Base-by-base conservation (phyloP, 2,113 vertebrate genomes). In the Myotis lucifugus region DNA sequence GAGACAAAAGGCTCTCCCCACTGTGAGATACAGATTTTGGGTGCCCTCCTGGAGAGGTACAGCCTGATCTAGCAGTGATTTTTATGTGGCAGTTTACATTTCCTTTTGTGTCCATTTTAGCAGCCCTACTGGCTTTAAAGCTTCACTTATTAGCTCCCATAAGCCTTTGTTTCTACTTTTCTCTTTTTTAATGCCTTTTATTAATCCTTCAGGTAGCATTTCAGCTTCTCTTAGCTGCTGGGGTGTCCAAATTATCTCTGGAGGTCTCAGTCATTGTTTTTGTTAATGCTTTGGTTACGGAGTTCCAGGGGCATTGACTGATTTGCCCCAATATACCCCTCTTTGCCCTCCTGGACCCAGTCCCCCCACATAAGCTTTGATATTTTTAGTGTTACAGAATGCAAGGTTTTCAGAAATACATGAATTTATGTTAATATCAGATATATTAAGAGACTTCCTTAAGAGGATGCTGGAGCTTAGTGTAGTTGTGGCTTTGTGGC, bases 351-450 rank as follows among this genome's bases (percentile, higher is more conserved):
- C 13, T 78, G 50, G 37, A 73, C 46, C 29, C 4, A 7, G 40
- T 32, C 29, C 64, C 12, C 23, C 14, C 25, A 42, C 23, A 11
- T 61, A 85, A 77, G 15, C 27, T 8, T 92, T 92, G 32, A 50
- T 96, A 59, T 40, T 85, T 93, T 82, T 59, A 81, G 34, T 61
- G 13, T 83, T 95, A 52, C 23, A 93, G 29, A 64, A 69, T 74
- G 19, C 8, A 48, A 6, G 11, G 19, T 77, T 85, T 85, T 79
- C 7, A 56, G 14, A 46, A 76, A 76, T 54, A 18, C 34, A 48
- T 91, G 27, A 90, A 50, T 86, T 54, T 82, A 66, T 74, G 14
- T 84, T 93, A 32, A 48, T 18, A 85, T 29, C 32, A 77, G 67
- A 40, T 92, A 0, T 66, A 76, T 17, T 48, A 61, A 69, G 29